Base-by-base conservation (phyloP, 1,140 invertebrate species). In the Drosophila chauvacae region DNA sequence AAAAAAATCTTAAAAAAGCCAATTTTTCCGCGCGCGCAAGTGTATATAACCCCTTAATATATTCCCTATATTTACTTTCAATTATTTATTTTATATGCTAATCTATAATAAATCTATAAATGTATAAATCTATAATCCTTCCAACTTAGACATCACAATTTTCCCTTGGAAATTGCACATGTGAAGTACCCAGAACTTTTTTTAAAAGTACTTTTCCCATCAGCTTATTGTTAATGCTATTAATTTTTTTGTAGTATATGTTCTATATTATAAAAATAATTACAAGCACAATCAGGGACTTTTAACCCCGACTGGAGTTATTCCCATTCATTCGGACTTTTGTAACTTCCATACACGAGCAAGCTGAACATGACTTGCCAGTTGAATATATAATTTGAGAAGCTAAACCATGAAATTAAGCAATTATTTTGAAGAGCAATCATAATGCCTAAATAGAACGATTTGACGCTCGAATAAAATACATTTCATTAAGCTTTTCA, bases 371-470 rank as follows among this genome's bases (percentile, higher is more conserved):
- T 37, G 33, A 55, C 33, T 37, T 16, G 51, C 4, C 20, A 11
- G 33, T 23, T 55, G 11, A 55, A 16, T 26, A 50, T 37, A 23
- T 55, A 9, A 37, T 55, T 55, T 23, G 10, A 16, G 1, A 14
- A 37, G 18, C 13, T 35, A 55, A 37, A 37, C 51, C 7, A 14
- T 55, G 11, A 23, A 37, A 37, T 37, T 37, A 23, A 55, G 16
- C 14, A 55, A 37, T 55, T 23, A 55, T 55, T 55, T 23, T 6
- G 9, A 16, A n/a, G 20, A 16, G 51, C 51, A 55, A 55, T 51
- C 28, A 33, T 51, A 18, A 47, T 14, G 3, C 3, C 2, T 33
- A 35, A 53, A 35, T 20, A 20, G 6, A n/a, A 3, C 13, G 13
- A 55, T 55, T 55, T 23, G 10, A 55, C 9, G 51, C 33, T 37